Evolutionary conservation across 2,797 vertebrate species (phyloP), one percentile per base, ranked within the genome.

Genomic region (Todus mexicanus): DNA sequence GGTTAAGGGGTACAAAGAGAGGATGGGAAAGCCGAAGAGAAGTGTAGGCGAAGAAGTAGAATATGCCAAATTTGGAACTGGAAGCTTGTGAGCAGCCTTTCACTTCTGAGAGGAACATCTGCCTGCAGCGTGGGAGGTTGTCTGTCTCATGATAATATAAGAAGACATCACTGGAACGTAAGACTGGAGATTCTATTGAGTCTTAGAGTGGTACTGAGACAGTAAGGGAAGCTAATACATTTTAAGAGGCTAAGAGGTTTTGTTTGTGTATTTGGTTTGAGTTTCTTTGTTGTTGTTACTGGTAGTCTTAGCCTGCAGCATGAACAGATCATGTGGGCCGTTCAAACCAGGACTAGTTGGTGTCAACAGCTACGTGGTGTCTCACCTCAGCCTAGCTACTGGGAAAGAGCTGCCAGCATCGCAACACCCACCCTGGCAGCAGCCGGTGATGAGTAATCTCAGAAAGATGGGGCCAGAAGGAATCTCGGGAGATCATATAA

Each of bases 71-170:
- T 26, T 3, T 81, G 33, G 72, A 85, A 19, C 57, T 91, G 69
- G 38, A 81, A 61, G 56, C 10, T 61, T 23, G 6, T 26, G 27
- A 85, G 65, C 17, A 87, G n/a, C 27, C 29, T 81, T 61, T 83
- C 7, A 6, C 2, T 83, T 77, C 50, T 48, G 47, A 73, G 47
- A 29, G 43, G 25, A 14, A 10, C 0, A 0, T 10, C 31, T 47
- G 42, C 15, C 35, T 54, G 22, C 42, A 33, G 51, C 1, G 1
- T 21, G 12, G 15, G 31, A 17, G 11, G 16, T 25, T 70, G 27
- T 48, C 43, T 59, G 1, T 54, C 42, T 76, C 19, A 3, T 14
- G 7, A 5, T 50, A 42, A 42, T 20, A 2, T 2, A 29, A 19
- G 5, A 43, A 54, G 13, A 19, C 26, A 37, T n/a, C 11, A 5